Base-by-base conservation (phyloP, 1,140 invertebrate genomes). In the Drosophila parvula region DNA sequence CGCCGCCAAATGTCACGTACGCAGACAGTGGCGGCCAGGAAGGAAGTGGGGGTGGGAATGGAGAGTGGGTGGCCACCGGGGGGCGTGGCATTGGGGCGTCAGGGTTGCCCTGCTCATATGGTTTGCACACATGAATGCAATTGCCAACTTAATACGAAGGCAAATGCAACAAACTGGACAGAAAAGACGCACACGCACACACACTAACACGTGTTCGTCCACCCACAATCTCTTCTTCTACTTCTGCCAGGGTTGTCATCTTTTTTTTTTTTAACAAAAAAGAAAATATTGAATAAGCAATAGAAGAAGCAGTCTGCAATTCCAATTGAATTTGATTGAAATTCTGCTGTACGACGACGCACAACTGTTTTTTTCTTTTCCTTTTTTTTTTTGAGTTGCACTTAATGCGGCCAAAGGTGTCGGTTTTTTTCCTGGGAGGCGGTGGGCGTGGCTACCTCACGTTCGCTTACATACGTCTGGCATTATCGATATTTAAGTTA, bases 1-100 rank as follows among this genome's bases (percentile, higher is more conserved):
- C 83, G 83, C 83, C 83, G 73, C 79, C 83, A 86, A 86, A 82
- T 86, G 83, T 88, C 84, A 86, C 83, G 83, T 86, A 79, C 83
- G 71, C 79, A 82, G 83, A 86, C 82, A 68, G 69, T 51, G 70
- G 69, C 71, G 44, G 41, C 36, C n/a, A 48, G 62, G 55, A 76
- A 67, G 64, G 74, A 60, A 59, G 65, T 40, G 38, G 27, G 51
- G 14, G 28, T 48, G 28, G 28, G 28, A 16, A 28, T 50, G 28
- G 6, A 12, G n/a, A 8, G 16, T 32, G 11, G 28, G 12, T 12
- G 18, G 28, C 7, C 16, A 3, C 27, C 3, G 38, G 61, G 61
- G 40, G 61, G 63, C 41, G 34, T 47, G 61, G 14, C 65, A 18
- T 22, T 22, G 22, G 22, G 22, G 22, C 22, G 22, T 5, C 30